Percentiles rank a stretch among this genome's conserved stretches.
phyloP scores from a whole-genome alignment of 37 sponge, comb jelly and placozoan genomes.

The Corticium candelabrum region DNA sequence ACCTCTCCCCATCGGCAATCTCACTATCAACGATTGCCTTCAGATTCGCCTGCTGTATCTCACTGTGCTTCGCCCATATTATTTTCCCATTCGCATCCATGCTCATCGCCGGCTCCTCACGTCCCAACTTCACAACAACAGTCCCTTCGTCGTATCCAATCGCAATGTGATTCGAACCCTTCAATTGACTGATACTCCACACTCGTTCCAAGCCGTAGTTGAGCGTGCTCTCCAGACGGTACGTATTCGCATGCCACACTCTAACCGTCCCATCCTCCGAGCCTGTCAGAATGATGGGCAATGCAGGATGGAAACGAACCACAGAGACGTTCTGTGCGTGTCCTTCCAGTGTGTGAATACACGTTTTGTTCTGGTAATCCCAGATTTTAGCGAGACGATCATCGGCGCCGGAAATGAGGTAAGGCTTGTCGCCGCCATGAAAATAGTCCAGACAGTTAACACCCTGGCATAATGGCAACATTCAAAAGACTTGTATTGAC shows the following conservation, averaged over 20 bases:
- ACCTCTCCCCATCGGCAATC: constrained; percentile 81
- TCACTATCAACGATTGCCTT: constrained; percentile 70
- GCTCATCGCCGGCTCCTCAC: constrained; percentile 97
- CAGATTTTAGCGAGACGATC: constrained; percentile 85
- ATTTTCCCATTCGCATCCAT: constrained; percentile 95
- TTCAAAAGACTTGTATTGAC: background rate
- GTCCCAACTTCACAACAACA: constrained; percentile 74
- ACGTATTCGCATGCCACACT: constrained; percentile 91
- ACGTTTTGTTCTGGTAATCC: constrained; percentile 96
- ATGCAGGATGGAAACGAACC: constrained; percentile 87
- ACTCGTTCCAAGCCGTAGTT: constrained; percentile 98
- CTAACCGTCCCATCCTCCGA: constrained; percentile 91
- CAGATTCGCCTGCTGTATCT: constrained; percentile 93
- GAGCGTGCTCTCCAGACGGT: constrained; percentile 92
- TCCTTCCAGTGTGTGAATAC: constrained; percentile 94
- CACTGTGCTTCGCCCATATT: constrained; percentile 94
- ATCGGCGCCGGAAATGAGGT: constrained; percentile 93
- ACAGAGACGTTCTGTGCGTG: constrained; percentile 93
- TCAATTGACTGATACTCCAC: constrained; percentile 66
- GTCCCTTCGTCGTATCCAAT: constrained; percentile 95
- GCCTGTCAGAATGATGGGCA: constrained; percentile 89
- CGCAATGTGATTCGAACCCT: constrained; percentile 76
- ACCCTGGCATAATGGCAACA: constrained; percentile 19
- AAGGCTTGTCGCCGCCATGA: constrained; percentile 96
- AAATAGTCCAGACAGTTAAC: constrained; percentile 95